These are phyloP conservation scores for Hypercompe scribonia DNA, from an alignment of 2,888 invertebrate species.

Conservation along the genomic window DNA sequence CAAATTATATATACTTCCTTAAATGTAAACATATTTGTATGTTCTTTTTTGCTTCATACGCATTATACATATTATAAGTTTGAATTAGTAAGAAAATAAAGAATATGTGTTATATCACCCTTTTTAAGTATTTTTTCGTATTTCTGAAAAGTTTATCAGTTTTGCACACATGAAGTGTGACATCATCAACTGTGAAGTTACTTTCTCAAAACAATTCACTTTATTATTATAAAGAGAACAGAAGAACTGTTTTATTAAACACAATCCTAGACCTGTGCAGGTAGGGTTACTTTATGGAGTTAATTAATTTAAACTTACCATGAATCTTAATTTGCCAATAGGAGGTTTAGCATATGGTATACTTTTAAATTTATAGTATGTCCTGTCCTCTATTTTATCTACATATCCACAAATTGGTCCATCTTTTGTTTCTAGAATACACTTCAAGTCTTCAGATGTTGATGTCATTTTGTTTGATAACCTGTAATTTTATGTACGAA, in stretches of 20 bases:
- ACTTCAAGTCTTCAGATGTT: slow-evolving; percentile 49
- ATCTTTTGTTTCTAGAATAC: slow-evolving; percentile 59
- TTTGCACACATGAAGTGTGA: background rate
- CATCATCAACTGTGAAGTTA: background rate
- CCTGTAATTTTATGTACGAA: slow-evolving; percentile 18
- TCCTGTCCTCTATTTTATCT: slow-evolving; percentile 59
- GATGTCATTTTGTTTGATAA: slow-evolving; percentile 42
- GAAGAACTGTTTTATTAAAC: too few species aligned
- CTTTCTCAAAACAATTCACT: background rate
- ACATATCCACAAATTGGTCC: slow-evolving; percentile 72
- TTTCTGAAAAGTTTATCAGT: background rate
- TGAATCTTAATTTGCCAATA: slow-evolving; percentile 69
- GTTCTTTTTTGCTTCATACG: too few species aligned
- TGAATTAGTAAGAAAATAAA: too few species aligned
- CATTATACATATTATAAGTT: too few species aligned
- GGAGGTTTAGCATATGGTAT: slow-evolving; percentile 81
- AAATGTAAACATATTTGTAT: too few species aligned
- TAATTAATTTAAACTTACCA: slow-evolving; percentile 63
- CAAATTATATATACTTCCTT: background rate
- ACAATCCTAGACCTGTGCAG: background rate
- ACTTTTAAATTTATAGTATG: slow-evolving; percentile 71
- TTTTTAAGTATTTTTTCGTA: background rate
- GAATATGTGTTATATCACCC: too few species aligned
- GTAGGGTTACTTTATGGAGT: background rate
- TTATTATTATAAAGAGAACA: too few species aligned